Percentiles rank a stretch among this genome's conserved stretches.
Conservation (phyloP, 2,888 invertebrate species). For the Cephus spinipes region DNA sequence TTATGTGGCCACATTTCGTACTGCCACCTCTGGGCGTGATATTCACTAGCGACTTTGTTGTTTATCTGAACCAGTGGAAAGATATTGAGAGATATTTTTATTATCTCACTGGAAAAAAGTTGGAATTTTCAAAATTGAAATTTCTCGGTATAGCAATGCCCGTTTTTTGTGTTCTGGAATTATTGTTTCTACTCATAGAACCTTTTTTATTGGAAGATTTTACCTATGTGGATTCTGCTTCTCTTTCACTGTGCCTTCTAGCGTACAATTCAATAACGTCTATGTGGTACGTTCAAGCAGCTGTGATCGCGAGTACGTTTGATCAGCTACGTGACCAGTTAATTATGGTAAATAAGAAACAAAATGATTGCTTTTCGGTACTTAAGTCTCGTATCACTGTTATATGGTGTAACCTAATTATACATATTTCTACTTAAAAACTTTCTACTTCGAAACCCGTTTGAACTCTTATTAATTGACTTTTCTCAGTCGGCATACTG, state of each 20-base stretch:
- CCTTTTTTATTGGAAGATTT: neutral
- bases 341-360: neutral
- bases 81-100: neutral
- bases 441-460: neutral
- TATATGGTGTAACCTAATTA: neutral
- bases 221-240: neutral
- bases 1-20: slow-evolving; percentile 1
- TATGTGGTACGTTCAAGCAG: neutral
- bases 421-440: neutral
- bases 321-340: neutral
- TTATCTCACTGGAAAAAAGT: neutral
- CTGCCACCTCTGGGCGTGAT: neutral
- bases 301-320: neutral
- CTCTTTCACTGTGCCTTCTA: neutral
- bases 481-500: neutral
- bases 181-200: neutral
- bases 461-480: neutral
- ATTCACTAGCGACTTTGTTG: neutral
- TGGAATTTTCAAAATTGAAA: neutral
- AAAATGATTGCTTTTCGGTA: neutral
- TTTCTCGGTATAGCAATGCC: neutral
- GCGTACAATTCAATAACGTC: neutral
- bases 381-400: neutral
- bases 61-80: neutral
- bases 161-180: neutral